Evolutionary conservation across 2,113 vertebrate genomes (phyloP).

Genomic region (Notechis scutatus): DNA sequence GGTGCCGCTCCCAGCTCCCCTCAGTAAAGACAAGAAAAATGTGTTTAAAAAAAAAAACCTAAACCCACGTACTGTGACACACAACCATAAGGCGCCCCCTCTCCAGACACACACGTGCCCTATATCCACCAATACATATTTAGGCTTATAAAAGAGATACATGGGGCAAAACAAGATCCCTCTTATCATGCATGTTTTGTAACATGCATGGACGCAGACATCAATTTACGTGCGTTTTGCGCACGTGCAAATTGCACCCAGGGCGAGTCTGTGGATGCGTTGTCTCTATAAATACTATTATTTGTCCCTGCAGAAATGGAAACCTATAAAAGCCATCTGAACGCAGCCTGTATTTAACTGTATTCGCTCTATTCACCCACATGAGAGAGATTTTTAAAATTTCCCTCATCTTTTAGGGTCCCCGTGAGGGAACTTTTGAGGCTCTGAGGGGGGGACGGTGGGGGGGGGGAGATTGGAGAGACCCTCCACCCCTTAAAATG

Average conservation of each 20-base stretch:
- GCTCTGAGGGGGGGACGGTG: background rate
- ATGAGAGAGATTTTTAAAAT: background rate
- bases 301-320: background rate
- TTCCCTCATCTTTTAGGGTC: background rate
- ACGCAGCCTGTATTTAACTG: background rate
- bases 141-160: background rate
- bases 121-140: background rate
- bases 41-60: background rate
- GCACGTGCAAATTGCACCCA: background rate
- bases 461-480: background rate
- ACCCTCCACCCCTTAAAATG: background rate
- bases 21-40: background rate
- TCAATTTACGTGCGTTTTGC: background rate
- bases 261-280: background rate
- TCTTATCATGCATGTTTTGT: background rate
- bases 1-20: rapidly evolving
- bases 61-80: background rate
- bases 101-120: background rate
- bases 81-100: background rate
- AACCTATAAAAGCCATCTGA: background rate
- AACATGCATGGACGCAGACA: background rate
- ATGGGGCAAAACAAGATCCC: background rate
- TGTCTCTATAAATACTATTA: background rate
- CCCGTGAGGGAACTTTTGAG: background rate
- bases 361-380: background rate